Conservation (phyloP, 2,797 vertebrate species). For the Bradypodion ventrale region DNA sequence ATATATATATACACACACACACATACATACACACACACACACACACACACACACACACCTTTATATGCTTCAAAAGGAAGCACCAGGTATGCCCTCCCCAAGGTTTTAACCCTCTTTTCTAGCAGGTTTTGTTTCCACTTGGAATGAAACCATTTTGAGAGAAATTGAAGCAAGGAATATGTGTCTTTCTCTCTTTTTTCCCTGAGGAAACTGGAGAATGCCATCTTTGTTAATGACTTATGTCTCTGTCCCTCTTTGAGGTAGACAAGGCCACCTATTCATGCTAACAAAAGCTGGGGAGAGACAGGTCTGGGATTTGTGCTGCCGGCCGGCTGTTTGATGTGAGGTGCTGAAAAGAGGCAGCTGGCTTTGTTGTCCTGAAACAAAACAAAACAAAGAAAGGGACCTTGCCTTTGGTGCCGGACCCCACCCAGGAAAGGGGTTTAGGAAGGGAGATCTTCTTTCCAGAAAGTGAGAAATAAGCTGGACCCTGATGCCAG, state of each 20-base stretch:
- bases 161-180: constrained; percentile 26
- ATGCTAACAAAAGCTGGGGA: constrained; percentile 36
- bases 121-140: constrained; percentile 8
- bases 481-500: neutral
- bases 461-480: constrained; percentile 7
- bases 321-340: constrained; percentile 28
- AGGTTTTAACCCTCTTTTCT: constrained; percentile 11
- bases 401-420: neutral
- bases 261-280: constrained; percentile 43
- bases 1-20: too few relatives aligned
- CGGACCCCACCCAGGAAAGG: constrained; percentile 8
- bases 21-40: too few relatives aligned
- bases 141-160: constrained; percentile 18
- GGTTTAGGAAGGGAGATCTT: neutral
- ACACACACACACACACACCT: too few relatives aligned
- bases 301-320: constrained; percentile 35
- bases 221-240: constrained; percentile 35
- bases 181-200: constrained; percentile 23
- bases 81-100: neutral
- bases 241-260: constrained; percentile 43
- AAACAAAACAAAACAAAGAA: neutral
- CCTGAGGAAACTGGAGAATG: constrained; percentile 34
- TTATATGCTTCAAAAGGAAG: constrained; percentile 26
- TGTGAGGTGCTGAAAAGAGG: constrained; percentile 45
- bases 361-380: constrained; percentile 38